Conservation (phyloP, 2,797 vertebrate genomes). For the Steatocranus sp. region DNA sequence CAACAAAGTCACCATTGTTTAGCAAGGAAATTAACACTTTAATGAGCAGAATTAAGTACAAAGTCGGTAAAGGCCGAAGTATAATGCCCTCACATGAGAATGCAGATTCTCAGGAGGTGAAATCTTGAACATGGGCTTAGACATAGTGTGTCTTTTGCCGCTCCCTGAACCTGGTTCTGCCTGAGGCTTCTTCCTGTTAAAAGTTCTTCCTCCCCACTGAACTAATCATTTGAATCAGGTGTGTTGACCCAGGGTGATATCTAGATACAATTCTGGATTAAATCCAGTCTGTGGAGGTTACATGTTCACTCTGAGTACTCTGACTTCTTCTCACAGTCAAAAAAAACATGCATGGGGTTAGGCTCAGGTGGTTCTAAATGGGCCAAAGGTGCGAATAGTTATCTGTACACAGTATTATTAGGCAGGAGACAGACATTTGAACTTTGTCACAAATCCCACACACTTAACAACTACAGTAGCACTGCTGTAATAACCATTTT, state of each 20-base stretch:
- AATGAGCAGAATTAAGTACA: background rate
- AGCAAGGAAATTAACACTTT: background rate
- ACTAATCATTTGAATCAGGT: background rate
- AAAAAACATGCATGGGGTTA: fast-evolving
- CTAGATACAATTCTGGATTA: background rate
- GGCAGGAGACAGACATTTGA: background rate
- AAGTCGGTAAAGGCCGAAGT: fast-evolving
- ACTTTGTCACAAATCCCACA: background rate
- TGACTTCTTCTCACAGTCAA: background rate
- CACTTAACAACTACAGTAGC: background rate
- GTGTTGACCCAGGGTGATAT: background rate
- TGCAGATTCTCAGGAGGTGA: background rate
- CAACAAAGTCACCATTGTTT: background rate
- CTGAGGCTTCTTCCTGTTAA: background rate
- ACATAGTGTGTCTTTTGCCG: background rate
- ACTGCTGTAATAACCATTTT: background rate
- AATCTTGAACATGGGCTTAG: background rate
- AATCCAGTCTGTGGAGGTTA: background rate
- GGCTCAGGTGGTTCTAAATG: background rate
- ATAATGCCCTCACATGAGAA: background rate
- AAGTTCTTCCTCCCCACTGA: background rate
- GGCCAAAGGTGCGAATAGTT: fast-evolving
- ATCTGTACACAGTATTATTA: background rate
- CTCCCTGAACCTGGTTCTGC: background rate
- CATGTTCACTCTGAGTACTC: background rate